Evolutionary conservation across 2,113 vertebrate species (phyloP), one percentile per base, ranked within the genome.

Genomic region (Proteles cristata): DNA sequence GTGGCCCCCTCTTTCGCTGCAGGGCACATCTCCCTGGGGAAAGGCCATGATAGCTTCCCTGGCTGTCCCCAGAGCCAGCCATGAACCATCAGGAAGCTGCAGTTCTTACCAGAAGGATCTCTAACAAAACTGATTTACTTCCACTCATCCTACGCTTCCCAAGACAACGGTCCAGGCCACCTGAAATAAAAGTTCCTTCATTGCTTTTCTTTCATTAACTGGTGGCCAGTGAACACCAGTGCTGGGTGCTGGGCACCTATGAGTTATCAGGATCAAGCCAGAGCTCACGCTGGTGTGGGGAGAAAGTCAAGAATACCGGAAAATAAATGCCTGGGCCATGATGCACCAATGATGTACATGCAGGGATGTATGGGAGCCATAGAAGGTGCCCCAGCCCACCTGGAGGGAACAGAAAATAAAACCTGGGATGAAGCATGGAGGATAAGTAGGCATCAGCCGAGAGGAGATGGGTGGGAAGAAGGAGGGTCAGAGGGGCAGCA

Each of bases 261-360:
- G 5, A 26, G 7, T 26, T 39, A 12, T 15, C 14, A 43, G 71
- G 33, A 63, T 63, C 71, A 63, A 63, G 68, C 10, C 35, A 58
- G 7, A 26, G 35, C 69, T 31, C 35, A 4, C 26, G n/a, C 79
- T 31, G 10, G 26, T 2, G 26, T 11, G 31, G 63, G 23, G 17
- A 65, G 43, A 71, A 76, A 19, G 25, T 9, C 90, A 74, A 26
- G 16, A 15, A 48, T 39, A 50, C 43, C 5, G 43, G 21, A 1
- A 16, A n/a, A 33, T 16, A 21, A 31, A 69, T 2, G 1, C 2
- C 39, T 2, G 4, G 21, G 71, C 21, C 31, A 31, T 65, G 77
- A 43, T 4, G 31, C 1, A 1, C 21, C 48, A 11, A 0, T 15
- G 45, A 55, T 9, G 14, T 55, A 2, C 0, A 4, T 0, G 9